Evolutionary conservation across 2,797 vertebrate genomes (phyloP).

Genomic region (Acipenser ruthenus): DNA sequence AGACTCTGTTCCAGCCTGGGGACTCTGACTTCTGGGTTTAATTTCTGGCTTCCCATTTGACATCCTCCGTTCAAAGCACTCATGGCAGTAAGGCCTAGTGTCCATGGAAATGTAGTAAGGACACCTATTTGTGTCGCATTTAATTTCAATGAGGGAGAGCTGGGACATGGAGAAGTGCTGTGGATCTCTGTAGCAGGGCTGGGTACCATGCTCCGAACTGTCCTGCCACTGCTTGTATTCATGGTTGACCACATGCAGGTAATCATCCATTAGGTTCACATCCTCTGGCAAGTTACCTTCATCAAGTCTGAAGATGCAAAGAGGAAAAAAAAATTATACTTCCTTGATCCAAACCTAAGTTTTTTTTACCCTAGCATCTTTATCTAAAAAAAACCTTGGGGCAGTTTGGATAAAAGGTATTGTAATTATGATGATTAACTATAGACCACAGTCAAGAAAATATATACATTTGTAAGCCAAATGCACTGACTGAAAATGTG

Average conservation of each 20-base stretch:
- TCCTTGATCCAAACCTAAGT: no score
- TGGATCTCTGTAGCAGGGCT: conserved; percentile 59
- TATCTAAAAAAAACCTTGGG: no score
- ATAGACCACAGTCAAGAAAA: no score
- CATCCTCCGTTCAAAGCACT: conserved; percentile 77
- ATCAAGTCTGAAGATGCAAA: conserved; percentile 68
- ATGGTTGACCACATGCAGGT: conserved; percentile 90
- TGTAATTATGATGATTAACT: no score
- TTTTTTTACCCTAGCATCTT: no score
- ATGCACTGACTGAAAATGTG: no score
- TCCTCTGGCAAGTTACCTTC: conserved; percentile 94
- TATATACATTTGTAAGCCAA: no score
- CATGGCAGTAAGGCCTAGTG: conserved; percentile 91
- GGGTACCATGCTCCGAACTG: conserved; percentile 65
- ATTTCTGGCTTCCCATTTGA: conserved; percentile 50
- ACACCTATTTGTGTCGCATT: conserved; percentile 88
- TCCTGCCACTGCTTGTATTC: conserved; percentile 97
- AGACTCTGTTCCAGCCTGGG: conserved; percentile 43
- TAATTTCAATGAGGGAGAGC: conserved; percentile 89
- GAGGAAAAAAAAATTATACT: background rate
- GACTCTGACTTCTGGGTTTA: conserved; percentile 45
- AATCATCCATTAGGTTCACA: conserved; percentile 95
- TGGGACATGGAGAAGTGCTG: conserved; percentile 77
- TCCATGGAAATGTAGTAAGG: conserved; percentile 95
- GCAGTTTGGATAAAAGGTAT: no score